Evolutionary conservation across 2,888 invertebrate species (phyloP), one percentile per base, ranked within the genome.

Genomic region (Cosmopolites sordidus): DNA sequence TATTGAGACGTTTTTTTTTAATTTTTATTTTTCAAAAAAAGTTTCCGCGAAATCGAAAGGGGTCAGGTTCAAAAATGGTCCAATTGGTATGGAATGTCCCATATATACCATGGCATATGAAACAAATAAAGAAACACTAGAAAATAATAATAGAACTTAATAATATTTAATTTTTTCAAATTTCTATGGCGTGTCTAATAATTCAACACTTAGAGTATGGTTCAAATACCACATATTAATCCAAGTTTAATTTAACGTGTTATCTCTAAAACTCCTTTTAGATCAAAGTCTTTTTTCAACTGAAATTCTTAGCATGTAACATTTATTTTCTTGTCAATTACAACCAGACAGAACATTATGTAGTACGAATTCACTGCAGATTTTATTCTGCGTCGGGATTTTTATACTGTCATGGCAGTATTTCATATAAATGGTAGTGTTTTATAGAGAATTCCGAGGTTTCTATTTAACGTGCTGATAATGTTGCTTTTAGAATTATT

Each of bases 341-440:
- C 33, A 33, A 3, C 33, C 33, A 33, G 33, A 33, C 33, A 12
- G 33, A 12, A 12, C 33, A 33, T 33, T 33, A 12, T 33, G 33
- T 33, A 33, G 12, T 33, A 33, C 33, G 33, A 33, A 33, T 33
- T 33, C 12, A 33, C n/a, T 33, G 33, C 33, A 12, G n/a, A 33
- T 33, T 33, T 33, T n/a, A 33, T 33, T 33, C 12, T 12, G n/a
- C 11, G 33, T 33, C 33, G 33, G 3, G 5, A 33, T 33, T 33
- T 33, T 33, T 9, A 33, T n/a, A 3, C 33, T 11, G 33, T 11
- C 33, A 33, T 12, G 8, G 12, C 33, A 33, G 33, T 33, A 33
- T 33, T 33, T 33, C 33, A 33, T 33, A 33, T 33, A 33, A 33
- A 33, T 33, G 33, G 11, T 33, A 33, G 33, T 33, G n/a, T 33